These are phyloP conservation scores for Selene dorsalis DNA, from an alignment of 2,797 vertebrate genomes.

Conservation along the genomic window DNA sequence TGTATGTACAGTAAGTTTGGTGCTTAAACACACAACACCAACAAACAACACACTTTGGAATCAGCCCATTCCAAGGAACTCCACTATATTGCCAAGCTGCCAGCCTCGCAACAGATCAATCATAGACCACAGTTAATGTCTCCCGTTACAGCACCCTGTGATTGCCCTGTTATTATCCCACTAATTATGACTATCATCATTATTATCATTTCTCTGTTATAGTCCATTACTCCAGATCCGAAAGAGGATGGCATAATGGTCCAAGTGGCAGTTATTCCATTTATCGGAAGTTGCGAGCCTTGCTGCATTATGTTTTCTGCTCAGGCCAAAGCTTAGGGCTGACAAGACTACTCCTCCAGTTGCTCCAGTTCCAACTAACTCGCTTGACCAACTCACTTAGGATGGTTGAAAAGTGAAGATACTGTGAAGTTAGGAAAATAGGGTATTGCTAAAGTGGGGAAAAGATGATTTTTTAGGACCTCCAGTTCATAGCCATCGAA, in stretches of 20 bases:
- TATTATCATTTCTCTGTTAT: slow-evolving; percentile 82
- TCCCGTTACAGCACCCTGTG: slow-evolving; percentile 72
- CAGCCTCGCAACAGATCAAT: slow-evolving; percentile 73
- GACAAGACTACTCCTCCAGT: slow-evolving; percentile 45
- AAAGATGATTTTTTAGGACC: not conserved
- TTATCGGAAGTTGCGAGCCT: slow-evolving; percentile 58
- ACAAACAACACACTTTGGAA: slow-evolving; percentile 18
- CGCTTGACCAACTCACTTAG: slow-evolving; percentile 36
- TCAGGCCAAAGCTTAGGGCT: slow-evolving; percentile 46
- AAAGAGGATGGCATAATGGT: slow-evolving; percentile 70
- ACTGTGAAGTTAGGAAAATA: not conserved
- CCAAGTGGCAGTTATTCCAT: slow-evolving; percentile 73
- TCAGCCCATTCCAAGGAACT: slow-evolving; percentile 46
- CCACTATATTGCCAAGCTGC: slow-evolving; percentile 58
- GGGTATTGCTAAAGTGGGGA: not conserved
- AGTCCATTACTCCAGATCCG: slow-evolving; percentile 78
- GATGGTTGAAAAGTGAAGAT: slow-evolving; percentile 17
- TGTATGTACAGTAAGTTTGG: not conserved
- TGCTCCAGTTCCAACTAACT: slow-evolving; percentile 33
- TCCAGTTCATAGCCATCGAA: not conserved
- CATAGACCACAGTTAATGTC: slow-evolving; percentile 75
- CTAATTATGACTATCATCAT: slow-evolving; percentile 80
- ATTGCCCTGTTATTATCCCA: slow-evolving; percentile 76
- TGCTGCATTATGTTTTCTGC: slow-evolving; percentile 50
- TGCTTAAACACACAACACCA: not conserved